These are phyloP conservation scores for Camelus dromedarius DNA, from an alignment of 2,113 vertebrate species.

Conservation along the genomic window DNA sequence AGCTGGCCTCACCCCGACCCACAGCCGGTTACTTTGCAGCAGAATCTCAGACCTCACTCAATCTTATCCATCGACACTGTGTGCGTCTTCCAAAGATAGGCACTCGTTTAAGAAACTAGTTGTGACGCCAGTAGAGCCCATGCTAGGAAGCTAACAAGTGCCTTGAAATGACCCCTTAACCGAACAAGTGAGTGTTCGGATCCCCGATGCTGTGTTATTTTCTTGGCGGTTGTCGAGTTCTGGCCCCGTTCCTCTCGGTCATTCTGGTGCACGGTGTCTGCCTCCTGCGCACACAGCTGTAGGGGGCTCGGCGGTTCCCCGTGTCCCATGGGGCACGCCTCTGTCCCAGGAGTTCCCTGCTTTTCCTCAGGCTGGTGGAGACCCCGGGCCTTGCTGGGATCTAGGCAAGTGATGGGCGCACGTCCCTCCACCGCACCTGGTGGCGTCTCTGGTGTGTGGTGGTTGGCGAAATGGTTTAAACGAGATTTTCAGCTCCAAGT, in stretches of 20 bases:
- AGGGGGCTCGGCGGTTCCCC: not conserved
- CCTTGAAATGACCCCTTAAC: too few relatives aligned
- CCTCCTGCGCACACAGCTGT: fast-evolving
- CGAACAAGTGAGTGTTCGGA: not conserved
- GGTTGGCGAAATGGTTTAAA: not conserved
- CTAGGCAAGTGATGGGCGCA: fast-evolving
- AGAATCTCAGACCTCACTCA: fast-evolving
- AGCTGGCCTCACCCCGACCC: not conserved
- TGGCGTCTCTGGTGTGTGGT: not conserved
- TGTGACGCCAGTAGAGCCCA: not conserved
- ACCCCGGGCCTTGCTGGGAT: fast-evolving
- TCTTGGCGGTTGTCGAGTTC: fast-evolving
- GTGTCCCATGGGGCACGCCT: fast-evolving
- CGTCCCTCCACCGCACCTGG: not conserved
- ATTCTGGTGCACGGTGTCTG: not conserved
- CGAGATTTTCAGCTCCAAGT: not conserved
- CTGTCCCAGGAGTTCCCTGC: not conserved
- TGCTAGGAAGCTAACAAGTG: fast-evolving
- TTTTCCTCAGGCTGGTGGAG: not conserved
- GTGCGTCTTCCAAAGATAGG: not conserved
- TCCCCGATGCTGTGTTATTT: not conserved
- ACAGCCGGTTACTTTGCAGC: fast-evolving
- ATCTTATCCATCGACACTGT: not conserved
- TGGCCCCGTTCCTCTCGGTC: fast-evolving
- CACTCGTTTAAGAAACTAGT: not conserved